Evolutionary conservation across 2,113 vertebrate genomes (phyloP).

Genomic region (Mionectes macconnelli): DNA sequence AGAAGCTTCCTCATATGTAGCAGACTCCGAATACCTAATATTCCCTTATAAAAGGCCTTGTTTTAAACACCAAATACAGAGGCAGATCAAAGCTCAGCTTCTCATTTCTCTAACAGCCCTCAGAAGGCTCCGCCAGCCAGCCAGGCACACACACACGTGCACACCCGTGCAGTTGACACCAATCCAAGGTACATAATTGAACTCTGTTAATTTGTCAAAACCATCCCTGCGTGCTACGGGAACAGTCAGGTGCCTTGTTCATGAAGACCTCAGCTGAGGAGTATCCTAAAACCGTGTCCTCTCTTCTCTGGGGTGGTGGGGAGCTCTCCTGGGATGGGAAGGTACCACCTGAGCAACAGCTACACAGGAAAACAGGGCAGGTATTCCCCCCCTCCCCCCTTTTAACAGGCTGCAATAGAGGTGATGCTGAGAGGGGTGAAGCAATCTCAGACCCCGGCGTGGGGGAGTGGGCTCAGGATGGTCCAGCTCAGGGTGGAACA

Average conservation of each 20-base stretch:
- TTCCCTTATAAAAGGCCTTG: conserved; percentile 65
- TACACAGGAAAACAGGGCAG: accelerated
- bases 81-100: conserved; percentile 64
- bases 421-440: background rate
- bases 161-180: background rate
- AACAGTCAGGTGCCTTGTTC: background rate
- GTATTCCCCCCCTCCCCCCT: too few relatives aligned
- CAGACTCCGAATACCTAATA: conserved; percentile 66
- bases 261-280: background rate
- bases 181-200: conserved; percentile 25
- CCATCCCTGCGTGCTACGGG: background rate
- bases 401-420: background rate
- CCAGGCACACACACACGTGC: background rate
- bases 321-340: background rate
- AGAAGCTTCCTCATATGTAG: conserved; percentile 36
- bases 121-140: conserved; percentile 12
- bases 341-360: background rate
- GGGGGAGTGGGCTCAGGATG: background rate
- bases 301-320: background rate
- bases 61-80: conserved; percentile 72
- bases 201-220: conserved; percentile 16
- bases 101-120: conserved; percentile 57
- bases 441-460: accelerated
- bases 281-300: background rate
- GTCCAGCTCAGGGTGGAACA: accelerated